phyloP scores from a whole-genome alignment of 2,888 invertebrate species.

The Allophyes oxyacanthae region DNA sequence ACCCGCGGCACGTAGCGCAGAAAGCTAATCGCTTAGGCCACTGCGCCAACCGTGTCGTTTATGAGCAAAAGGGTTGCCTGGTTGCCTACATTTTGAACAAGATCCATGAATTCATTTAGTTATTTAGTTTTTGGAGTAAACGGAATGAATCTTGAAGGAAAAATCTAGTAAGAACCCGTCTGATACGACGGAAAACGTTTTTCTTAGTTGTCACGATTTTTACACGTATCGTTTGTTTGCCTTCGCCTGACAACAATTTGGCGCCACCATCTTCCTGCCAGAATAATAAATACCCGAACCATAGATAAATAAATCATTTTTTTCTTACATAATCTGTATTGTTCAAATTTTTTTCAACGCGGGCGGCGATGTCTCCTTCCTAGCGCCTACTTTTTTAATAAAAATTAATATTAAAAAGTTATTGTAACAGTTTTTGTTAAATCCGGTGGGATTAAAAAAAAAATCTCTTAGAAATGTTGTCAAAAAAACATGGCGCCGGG shows the following conservation, averaged over 20 bases:
- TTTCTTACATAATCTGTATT: slow-evolving; percentile 54
- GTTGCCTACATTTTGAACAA: no score
- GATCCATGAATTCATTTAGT: no score
- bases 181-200: no score
- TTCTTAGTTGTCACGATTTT: no score
- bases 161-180: no score
- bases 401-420: slow-evolving; percentile 69
- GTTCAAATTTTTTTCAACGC: slow-evolving; percentile 57
- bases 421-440: slow-evolving; percentile 70
- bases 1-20: no score
- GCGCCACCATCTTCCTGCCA: slow-evolving; percentile 60
- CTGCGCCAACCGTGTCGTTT: no score
- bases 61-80: no score
- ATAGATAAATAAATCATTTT: slow-evolving; percentile 57
- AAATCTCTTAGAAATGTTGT: slow-evolving; percentile 59
- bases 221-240: no score
- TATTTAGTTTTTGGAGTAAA: no score
- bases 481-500: slow-evolving; percentile 68
- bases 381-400: slow-evolving; percentile 49
- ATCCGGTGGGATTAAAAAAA: slow-evolving; percentile 70
- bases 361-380: slow-evolving; percentile 51
- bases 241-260: slow-evolving; percentile 10
- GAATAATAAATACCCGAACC: slow-evolving; percentile 63
- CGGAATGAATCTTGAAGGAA: no score
- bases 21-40: no score